Evolutionary conservation across 2,113 vertebrate genomes (phyloP).

Genomic region (Oxyura jamaicensis): DNA sequence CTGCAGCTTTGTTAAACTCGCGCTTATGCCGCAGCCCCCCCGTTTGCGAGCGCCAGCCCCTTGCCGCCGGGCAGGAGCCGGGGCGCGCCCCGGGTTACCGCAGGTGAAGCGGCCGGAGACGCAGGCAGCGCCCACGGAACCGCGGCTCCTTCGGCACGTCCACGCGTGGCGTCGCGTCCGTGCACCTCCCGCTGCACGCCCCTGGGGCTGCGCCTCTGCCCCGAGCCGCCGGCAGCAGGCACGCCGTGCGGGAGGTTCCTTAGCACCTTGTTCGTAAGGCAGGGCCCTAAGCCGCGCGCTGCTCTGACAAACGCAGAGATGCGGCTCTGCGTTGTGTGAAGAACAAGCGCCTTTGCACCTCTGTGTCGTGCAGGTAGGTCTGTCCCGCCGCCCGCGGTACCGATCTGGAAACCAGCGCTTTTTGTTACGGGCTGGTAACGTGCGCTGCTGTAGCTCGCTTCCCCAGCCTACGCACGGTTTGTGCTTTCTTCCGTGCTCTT

Average conservation of each 20-base stretch:
- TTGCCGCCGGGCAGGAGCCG: not conserved
- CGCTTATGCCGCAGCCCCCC: accelerated
- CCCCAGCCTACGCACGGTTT: not conserved
- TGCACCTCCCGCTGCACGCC: too few species aligned
- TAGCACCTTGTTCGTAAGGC: accelerated
- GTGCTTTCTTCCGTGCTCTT: not conserved
- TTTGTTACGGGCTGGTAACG: not conserved
- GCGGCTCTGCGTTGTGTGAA: accelerated
- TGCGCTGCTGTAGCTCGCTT: not conserved
- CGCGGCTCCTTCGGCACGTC: too few species aligned
- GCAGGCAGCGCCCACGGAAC: too few species aligned
- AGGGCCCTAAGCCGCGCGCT: accelerated
- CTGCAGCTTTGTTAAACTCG: accelerated
- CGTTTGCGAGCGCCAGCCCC: not conserved
- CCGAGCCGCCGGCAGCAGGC: too few species aligned
- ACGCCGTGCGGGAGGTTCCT: accelerated
- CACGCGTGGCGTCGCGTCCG: too few species aligned
- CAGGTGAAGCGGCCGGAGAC: not conserved
- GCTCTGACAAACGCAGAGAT: not conserved
- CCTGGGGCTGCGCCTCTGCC: too few species aligned
- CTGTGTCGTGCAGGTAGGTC: not conserved
- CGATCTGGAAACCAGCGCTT: not conserved
- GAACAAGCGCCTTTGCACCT: not conserved
- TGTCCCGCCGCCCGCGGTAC: not conserved
- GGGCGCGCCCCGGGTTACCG: accelerated